Evolutionary conservation across 2,888 invertebrate genomes (phyloP).

Genomic region (Eledone cirrhosa): DNA sequence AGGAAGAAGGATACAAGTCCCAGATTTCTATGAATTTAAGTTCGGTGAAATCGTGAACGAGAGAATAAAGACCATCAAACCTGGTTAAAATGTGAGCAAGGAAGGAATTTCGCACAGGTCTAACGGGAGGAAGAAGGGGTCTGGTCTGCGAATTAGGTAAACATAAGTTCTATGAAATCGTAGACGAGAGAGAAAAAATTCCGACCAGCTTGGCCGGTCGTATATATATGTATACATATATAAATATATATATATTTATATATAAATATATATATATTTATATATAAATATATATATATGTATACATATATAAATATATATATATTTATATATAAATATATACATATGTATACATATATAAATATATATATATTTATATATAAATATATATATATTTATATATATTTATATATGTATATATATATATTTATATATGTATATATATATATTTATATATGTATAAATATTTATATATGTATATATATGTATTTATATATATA

Average conservation of each 20-base stretch:
- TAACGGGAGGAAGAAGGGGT: too few species aligned
- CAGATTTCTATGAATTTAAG: too few species aligned
- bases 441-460: not conserved
- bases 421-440: not conserved
- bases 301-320: not conserved
- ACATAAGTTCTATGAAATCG: too few species aligned
- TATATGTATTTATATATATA: too few species aligned
- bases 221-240: not conserved
- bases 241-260: not conserved
- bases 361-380: not conserved
- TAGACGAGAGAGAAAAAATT: too few species aligned
- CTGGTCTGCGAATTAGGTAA: too few species aligned
- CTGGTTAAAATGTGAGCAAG: too few species aligned
- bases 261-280: not conserved
- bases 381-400: not conserved
- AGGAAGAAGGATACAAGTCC: too few species aligned
- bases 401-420: not conserved
- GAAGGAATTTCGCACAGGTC: too few species aligned
- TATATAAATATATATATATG: not conserved
- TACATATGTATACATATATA: not conserved
- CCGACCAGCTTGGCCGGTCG: too few species aligned
- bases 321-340: not conserved
- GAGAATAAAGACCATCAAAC: too few species aligned
- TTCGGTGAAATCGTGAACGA: too few species aligned
- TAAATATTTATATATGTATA: not conserved